Evolutionary conservation across 2,888 invertebrate species (phyloP), one percentile per base, ranked within the genome.

Genomic region (Cremastinae sp.): DNA sequence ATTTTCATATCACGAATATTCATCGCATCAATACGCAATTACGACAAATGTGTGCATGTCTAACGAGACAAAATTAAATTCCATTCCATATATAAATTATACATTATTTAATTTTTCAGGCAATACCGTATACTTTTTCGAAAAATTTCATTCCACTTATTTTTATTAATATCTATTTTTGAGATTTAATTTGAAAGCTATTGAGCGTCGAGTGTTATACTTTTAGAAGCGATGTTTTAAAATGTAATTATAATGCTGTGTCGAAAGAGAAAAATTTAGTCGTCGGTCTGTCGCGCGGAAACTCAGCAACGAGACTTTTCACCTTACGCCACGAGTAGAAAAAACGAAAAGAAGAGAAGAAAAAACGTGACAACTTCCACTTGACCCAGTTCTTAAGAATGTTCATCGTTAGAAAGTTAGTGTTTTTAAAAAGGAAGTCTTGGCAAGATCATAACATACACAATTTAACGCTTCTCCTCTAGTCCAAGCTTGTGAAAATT

Each of bases 351-450:
- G 18, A 51, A 49, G 41, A 14, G 28, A 53, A 14, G 28, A 28
- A 12, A 53, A 12, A 53, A 53, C 22, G 45, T 34, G 36, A 62
- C 53, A 51, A 72, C 36, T 64, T 68, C 58, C 41, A 38, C 72
- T 41, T 22, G 62, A 76, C 62, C 75, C 45, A 76, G 68, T 76
- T 58, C 43, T n/a, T 14, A 18, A 53, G 43, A 62, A 62, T 59
- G 64, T 69, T 36, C 58, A 53, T 68, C 73, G 62, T 76, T 73
- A 53, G 38, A 64, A 69, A 76, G 59, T 72, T 73, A 53, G 41
- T 53, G 45, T 71, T 69, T 72, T 61, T 53, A 49, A 34, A 65
- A 73, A 28, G 62, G 28, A 5, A 49, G 64, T 62, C 58, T 22
- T 64, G 51, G 53, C 12, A 58, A 51, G 53, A 64, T 69, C 54